These are phyloP conservation scores for Oncopodura yosiiana DNA, from an alignment of 1,140 invertebrate species.

Conservation along the genomic window DNA sequence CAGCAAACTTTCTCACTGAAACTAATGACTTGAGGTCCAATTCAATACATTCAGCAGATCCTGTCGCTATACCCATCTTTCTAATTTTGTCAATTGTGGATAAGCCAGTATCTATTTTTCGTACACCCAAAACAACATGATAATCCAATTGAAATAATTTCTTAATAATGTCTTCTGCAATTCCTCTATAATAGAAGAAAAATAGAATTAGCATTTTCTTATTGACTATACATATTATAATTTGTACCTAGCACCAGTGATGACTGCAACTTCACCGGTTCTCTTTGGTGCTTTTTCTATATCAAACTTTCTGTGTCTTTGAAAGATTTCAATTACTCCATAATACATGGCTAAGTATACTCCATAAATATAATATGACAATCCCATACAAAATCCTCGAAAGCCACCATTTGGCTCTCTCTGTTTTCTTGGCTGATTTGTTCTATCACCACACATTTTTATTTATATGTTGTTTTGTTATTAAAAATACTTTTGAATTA, in stretches of 20 bases:
- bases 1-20: slow-evolving; percentile 64
- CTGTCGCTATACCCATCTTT: slow-evolving; percentile 43
- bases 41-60: slow-evolving; percentile 44
- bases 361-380: too few species aligned
- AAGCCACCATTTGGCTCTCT: too few species aligned
- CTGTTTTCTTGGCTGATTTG: too few species aligned
- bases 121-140: slow-evolving; percentile 68
- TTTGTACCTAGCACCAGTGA: slow-evolving; percentile 67
- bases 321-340: too few species aligned
- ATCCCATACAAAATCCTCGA: too few species aligned
- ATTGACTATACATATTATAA: neutral
- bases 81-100: slow-evolving; percentile 46
- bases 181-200: slow-evolving; percentile 50
- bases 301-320: too few species aligned
- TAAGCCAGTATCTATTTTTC: slow-evolving; percentile 51
- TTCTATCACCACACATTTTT: too few species aligned
- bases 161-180: slow-evolving; percentile 66
- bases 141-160: slow-evolving; percentile 67
- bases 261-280: slow-evolving; percentile 61
- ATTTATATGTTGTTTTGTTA: too few species aligned
- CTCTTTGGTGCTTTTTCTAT: slow-evolving; percentile 48
- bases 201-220: neutral
- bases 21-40: slow-evolving; percentile 55
- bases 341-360: too few species aligned
- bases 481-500: too few species aligned